Percentiles rank a stretch among this genome's conserved stretches.
Conservation (phyloP, 2,113 vertebrate species). For the Prunella himalayana region DNA sequence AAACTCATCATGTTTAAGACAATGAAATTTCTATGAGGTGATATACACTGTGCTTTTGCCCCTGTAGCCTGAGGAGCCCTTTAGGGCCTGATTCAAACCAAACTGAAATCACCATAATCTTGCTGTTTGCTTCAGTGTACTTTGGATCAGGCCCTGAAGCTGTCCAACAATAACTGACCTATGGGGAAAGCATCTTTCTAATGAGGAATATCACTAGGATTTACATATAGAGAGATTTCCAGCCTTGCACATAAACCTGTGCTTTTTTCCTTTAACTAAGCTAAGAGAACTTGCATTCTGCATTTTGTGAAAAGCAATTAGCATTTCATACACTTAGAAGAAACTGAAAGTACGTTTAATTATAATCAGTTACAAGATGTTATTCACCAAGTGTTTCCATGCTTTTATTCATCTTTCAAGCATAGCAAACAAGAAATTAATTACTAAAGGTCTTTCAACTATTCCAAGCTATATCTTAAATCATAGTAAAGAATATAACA, state of each 20-base stretch:
- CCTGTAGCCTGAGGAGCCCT: not conserved
- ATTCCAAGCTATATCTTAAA: slow-evolving; percentile 38
- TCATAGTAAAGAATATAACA: slow-evolving; percentile 41
- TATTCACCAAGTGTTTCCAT: slow-evolving; percentile 28
- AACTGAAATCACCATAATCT: not conserved
- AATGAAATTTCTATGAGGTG: not conserved
- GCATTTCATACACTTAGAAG: slow-evolving; percentile 41
- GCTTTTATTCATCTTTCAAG: slow-evolving; percentile 62
- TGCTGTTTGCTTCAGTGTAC: not conserved
- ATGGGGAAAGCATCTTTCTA: slow-evolving; percentile 13
- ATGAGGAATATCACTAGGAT: not conserved
- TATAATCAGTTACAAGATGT: slow-evolving; percentile 55
- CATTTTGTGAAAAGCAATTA: slow-evolving; percentile 55
- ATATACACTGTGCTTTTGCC: not conserved
- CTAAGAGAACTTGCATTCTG: slow-evolving; percentile 18
- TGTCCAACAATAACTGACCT: slow-evolving; percentile 26
- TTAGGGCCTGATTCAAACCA: not conserved
- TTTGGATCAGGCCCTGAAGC: not conserved
- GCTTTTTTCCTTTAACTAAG: not conserved
- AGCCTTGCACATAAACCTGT: not conserved
- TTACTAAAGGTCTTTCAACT: slow-evolving; percentile 47
- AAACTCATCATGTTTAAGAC: not conserved
- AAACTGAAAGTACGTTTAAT: slow-evolving; percentile 49
- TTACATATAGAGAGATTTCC: not conserved
- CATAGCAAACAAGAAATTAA: slow-evolving; percentile 62